Evolutionary conservation across 2,113 vertebrate genomes (phyloP), one percentile per base, ranked within the genome.

Genomic region (Morphnarchus princeps): DNA sequence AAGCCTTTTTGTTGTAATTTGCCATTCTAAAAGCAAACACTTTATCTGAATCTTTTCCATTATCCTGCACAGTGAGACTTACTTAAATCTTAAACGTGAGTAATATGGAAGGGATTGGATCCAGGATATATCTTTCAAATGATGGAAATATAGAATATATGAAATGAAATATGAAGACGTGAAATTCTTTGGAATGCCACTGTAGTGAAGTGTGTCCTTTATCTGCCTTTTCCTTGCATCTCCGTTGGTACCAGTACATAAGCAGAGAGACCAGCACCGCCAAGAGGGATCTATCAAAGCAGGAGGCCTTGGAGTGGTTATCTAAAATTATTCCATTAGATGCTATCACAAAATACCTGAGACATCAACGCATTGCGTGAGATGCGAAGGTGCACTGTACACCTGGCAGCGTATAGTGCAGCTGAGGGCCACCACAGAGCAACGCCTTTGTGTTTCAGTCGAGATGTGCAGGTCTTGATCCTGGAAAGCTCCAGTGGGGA

Each of bases 351-450:
- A 22, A 74, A 31, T 16, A 21, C 43, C 38, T 5, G n/a, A 57
- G 55, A 38, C 7, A 13, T 31, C 28, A 29, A 2, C 9, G 17
- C 7, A 2, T 9, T 9, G 22, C 4, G 1, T 12, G 9, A 3
- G 21, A 22, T 3, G 6, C 0, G 5, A 31, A 57, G 43, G 80
- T 47, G 47, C 16, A 22, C 28, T 16, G 2, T 52, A 52, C 49
- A 4, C 21, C 3, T 15, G 31, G 31, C 54, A 36, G 25, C 0
- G 5, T 9, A 3, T 4, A 8, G 54, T 3, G 2, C 8, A 22
- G 73, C 26, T 24, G 26, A 26, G 36, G 18, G 26, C n/a, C 49
- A 5, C 26, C 1, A 1, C 0, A 11, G 50, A 55, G 54, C 40
- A 28, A 1, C 16, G 14, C 52, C 70, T 21, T 26, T 16, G 22